Percentiles rank a stretch among this genome's conserved stretches.
Evolutionary conservation across 2,113 vertebrate genomes (phyloP).

Genomic region (Cygnus buccinator): DNA sequence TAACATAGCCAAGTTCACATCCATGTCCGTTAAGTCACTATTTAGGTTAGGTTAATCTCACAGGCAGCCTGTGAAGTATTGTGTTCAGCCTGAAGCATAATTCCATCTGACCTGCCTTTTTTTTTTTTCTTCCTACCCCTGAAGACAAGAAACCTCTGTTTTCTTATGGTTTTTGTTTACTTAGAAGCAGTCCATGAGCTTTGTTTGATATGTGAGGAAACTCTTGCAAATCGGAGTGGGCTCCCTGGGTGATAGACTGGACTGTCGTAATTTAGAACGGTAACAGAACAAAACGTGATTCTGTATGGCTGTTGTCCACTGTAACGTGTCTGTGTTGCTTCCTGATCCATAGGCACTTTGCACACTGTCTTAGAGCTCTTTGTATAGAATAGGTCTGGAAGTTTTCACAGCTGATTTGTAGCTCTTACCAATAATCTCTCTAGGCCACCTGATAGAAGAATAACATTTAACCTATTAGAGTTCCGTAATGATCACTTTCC

Average conservation of each 20-base stretch:
- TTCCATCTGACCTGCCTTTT: not conserved
- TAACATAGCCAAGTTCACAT: not conserved
- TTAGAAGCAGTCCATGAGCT: not conserved
- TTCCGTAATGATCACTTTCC: not conserved
- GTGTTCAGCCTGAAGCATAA: not conserved
- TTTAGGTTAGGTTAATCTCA: not conserved
- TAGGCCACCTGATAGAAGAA: not conserved
- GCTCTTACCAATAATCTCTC: not conserved
- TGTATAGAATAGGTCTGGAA: not conserved
- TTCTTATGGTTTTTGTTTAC: not conserved
- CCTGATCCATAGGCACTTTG: not conserved
- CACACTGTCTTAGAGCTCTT: not conserved
- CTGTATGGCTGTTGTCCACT: rapidly evolving
- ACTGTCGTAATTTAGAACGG: not conserved
- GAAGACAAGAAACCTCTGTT: not conserved
- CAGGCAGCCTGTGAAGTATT: not conserved
- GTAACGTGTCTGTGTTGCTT: not conserved
- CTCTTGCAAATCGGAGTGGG: not conserved
- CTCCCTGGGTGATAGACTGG: not conserved
- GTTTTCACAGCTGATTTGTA: not conserved
- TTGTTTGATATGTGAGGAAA: not conserved
- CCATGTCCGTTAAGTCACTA: not conserved
- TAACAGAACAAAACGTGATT: not conserved
- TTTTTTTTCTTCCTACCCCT: not conserved
- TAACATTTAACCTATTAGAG: not conserved